These are phyloP conservation scores for Spisula subtruncata DNA, from an alignment of 2,888 invertebrate genomes.

Conservation along the genomic window DNA sequence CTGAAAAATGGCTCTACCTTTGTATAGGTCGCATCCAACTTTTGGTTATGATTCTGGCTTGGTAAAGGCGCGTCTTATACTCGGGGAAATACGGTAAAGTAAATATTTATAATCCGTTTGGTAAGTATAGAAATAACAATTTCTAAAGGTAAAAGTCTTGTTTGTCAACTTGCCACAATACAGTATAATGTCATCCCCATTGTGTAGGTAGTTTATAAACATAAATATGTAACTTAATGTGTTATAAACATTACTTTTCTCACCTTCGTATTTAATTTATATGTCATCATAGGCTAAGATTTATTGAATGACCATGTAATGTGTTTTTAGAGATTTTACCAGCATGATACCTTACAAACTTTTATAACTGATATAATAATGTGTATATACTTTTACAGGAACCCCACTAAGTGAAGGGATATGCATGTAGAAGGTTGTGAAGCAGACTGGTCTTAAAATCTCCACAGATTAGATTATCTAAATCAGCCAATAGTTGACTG, in stretches of 20 bases:
- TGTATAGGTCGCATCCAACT: too few relatives aligned
- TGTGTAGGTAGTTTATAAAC: slow-evolving; percentile 8
- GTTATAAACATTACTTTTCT: slow-evolving; percentile 18
- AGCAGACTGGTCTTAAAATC: slow-evolving; percentile 21
- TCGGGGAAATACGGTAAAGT: too few relatives aligned
- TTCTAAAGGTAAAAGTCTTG: neutral
- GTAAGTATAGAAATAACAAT: neutral
- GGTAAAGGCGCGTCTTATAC: too few relatives aligned
- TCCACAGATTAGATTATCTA: slow-evolving; percentile 50
- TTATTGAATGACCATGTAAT: neutral
- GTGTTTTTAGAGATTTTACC: slow-evolving; percentile 13
- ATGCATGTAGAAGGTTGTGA: slow-evolving; percentile 2
- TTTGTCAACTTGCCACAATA: neutral
- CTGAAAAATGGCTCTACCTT: too few relatives aligned
- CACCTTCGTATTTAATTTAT: neutral
- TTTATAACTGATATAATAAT: slow-evolving; percentile 8
- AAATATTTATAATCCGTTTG: slow-evolving; percentile 21
- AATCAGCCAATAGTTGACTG: slow-evolving; percentile 36
- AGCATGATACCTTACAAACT: neutral
- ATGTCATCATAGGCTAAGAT: slow-evolving; percentile 6
- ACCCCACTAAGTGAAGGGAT: neutral
- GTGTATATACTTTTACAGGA: slow-evolving; percentile 13
- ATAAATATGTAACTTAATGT: slow-evolving; percentile 21
- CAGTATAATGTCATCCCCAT: neutral
- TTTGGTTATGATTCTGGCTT: too few relatives aligned